A percentile compares a stretch with the other conserved stretches of the same genome.
These are phyloP conservation scores for Pandion haliaetus DNA, from an alignment of 2,113 vertebrate species.

Conservation along the genomic window DNA sequence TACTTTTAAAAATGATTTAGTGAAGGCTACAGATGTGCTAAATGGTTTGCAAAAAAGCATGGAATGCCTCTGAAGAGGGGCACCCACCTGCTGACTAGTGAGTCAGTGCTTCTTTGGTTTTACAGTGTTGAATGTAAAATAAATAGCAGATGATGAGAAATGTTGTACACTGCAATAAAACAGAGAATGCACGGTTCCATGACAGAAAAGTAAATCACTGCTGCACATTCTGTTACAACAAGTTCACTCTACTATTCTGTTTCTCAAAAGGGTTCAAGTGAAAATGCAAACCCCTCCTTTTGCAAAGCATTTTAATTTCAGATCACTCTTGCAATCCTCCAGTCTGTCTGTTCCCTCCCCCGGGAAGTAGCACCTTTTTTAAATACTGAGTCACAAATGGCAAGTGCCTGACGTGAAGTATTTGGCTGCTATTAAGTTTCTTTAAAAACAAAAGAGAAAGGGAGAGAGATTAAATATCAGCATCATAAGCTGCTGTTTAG, in stretches of 20 bases:
- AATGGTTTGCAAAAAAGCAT: constrained; percentile 38
- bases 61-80: constrained; percentile 23
- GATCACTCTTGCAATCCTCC: not conserved
- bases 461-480: not conserved
- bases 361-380: not conserved
- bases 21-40: constrained; percentile 52
- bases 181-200: not conserved
- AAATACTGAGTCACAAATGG: not conserved
- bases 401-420: not conserved
- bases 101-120: constrained; percentile 39
- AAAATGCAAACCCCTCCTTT: constrained; percentile 1
- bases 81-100: constrained; percentile 27
- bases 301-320: constrained; percentile 34
- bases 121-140: constrained; percentile 36
- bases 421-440: not conserved
- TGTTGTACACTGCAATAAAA: constrained; percentile 8
- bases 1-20: constrained; percentile 52
- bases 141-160: constrained; percentile 42
- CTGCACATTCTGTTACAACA: constrained; percentile 4
- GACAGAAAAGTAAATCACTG: constrained; percentile 21
- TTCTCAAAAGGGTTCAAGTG: not conserved
- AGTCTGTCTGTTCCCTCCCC: not conserved
- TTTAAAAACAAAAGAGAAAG: not conserved
- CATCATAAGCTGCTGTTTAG: not conserved
- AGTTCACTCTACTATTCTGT: not conserved